phyloP scores from a whole-genome alignment of 2,797 vertebrate species.

The Ataeniobius toweri region DNA sequence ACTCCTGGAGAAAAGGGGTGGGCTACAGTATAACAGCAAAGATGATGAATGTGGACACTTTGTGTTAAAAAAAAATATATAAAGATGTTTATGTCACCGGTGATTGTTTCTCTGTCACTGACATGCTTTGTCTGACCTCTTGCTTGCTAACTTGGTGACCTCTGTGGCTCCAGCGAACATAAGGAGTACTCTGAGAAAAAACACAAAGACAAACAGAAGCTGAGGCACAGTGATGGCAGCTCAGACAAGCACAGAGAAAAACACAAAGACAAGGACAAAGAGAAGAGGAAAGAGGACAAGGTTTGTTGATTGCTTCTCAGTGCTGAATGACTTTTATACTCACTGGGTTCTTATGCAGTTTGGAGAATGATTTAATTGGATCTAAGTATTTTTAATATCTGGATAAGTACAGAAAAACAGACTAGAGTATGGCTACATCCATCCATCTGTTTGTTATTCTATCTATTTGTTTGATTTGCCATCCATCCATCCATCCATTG shows the following conservation, averaged over 20 bases:
- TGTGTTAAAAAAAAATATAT: not conserved
- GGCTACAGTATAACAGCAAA: not conserved
- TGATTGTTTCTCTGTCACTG: conserved; percentile 4
- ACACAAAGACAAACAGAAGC: conserved; percentile 89
- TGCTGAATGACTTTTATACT: not conserved
- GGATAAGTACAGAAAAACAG: not conserved
- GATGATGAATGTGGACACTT: not conserved
- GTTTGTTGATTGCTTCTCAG: conserved; percentile 58
- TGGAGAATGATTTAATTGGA: too few relatives aligned
- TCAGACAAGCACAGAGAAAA: conserved; percentile 88
- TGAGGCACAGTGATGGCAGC: conserved; percentile 79
- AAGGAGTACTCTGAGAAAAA: conserved; percentile 95
- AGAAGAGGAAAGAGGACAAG: conserved; percentile 92
- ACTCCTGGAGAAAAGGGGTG: conserved; percentile 8
- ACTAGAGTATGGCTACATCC: not conserved
- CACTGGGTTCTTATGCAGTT: not conserved
- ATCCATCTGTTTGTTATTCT: too few relatives aligned
- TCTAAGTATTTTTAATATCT: not conserved
- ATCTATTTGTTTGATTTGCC: too few relatives aligned
- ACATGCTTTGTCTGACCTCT: conserved; percentile 30
- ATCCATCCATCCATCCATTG: not conserved
- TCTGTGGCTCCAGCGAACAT: conserved; percentile 84
- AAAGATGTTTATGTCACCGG: not conserved
- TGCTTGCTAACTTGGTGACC: conserved; percentile 45
- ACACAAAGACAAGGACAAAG: conserved; percentile 81